These are phyloP conservation scores for Eonycteris spelaea DNA, from an alignment of 2,113 vertebrate genomes.

Conservation along the genomic window DNA sequence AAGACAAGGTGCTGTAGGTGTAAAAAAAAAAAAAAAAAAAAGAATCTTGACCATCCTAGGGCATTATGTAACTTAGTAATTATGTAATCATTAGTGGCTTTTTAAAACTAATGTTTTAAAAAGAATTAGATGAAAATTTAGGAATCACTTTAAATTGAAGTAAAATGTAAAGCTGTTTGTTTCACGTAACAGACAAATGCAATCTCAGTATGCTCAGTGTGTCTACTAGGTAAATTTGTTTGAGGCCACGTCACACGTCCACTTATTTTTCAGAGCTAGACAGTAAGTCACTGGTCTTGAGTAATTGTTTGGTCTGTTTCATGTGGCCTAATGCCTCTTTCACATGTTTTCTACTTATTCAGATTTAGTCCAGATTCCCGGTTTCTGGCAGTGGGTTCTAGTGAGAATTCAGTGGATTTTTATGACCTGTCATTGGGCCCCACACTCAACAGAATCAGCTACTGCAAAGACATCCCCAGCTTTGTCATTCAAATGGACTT, in stretches of 20 bases:
- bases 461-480: slow-evolving; percentile 95
- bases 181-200: not conserved
- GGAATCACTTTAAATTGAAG: not conserved
- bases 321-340: not conserved
- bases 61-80: not conserved
- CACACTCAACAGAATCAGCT: slow-evolving; percentile 94
- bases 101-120: not conserved
- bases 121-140: not conserved
- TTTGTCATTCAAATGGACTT: slow-evolving; percentile 98
- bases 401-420: slow-evolving; percentile 96
- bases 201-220: not conserved
- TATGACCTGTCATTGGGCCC: slow-evolving; percentile 95
- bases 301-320: not conserved
- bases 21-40: not conserved
- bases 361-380: slow-evolving; percentile 96
- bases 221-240: not conserved
- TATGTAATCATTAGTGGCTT: not conserved
- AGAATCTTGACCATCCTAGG: not conserved
- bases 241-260: not conserved
- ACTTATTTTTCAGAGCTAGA: not conserved
- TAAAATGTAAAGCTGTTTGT: not conserved
- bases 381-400: slow-evolving; percentile 94
- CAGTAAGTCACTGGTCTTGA: not conserved
- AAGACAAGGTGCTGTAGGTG: too few relatives aligned
- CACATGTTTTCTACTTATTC: slow-evolving; percentile 5